phyloP scores from a whole-genome alignment of 2,888 invertebrate species.

The Ormyrus labotus region DNA sequence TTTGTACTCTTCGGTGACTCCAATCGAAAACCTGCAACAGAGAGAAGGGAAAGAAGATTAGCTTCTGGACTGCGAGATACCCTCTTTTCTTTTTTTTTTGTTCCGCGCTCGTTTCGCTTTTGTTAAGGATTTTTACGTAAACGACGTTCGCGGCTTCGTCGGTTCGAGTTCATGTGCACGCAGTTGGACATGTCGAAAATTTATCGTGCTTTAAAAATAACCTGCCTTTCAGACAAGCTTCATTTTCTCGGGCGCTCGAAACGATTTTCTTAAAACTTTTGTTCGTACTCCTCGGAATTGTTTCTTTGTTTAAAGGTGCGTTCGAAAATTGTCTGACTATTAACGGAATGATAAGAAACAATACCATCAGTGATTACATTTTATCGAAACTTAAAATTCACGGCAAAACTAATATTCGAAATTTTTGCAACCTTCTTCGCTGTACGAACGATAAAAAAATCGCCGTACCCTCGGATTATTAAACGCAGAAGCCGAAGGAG shows the following conservation, averaged over 20 bases:
- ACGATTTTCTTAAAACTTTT: no score
- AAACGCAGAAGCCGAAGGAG: no score
- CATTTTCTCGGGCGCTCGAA: conserved; percentile 6
- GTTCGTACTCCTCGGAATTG: no score
- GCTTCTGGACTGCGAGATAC: neutral
- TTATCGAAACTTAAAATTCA: no score
- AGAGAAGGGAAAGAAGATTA: conserved; percentile 2
- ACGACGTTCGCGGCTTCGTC: neutral
- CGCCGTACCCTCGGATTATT: no score
- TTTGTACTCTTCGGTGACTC: conserved; percentile 28
- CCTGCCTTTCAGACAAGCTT: neutral
- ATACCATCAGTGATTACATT: no score
- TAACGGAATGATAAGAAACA: no score
- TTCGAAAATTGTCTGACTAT: no score
- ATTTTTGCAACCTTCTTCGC: no score
- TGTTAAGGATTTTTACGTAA: conserved; percentile 20
- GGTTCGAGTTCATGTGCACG: neutral
- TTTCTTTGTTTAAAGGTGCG: neutral
- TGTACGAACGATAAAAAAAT: no score
- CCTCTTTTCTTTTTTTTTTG: neutral
- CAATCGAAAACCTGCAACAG: conserved; percentile 43
- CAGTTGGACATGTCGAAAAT: conserved; percentile 32
- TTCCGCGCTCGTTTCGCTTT: neutral
- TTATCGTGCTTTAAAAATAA: conserved; percentile 44
- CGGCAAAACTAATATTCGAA: no score